Base-by-base conservation (phyloP, 2,888 invertebrate species). In the Eupithecia subfuscata region DNA sequence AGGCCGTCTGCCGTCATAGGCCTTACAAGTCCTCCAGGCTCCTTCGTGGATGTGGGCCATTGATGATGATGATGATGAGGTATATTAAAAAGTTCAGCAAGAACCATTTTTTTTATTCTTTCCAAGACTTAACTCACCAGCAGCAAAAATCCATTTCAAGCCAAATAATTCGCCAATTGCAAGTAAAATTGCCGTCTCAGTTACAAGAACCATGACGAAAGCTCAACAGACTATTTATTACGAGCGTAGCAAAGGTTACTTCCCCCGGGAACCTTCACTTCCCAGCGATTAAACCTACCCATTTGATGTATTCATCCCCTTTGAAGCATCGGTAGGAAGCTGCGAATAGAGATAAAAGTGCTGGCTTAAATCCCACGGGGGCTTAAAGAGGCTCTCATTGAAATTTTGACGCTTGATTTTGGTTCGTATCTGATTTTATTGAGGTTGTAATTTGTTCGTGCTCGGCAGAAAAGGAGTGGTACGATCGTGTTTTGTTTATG, bases 271-370 rank as follows among this genome's bases (percentile, higher is more conserved):
- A 77, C 40, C 82, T 82, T 85, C 82, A 89, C 88, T 89, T 88
- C 87, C 85, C 90, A 86, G 81, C 91, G 90, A 91, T 92, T 91
- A 91, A 89, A 88, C 87, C 87, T 86, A 85, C 85, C 85, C 87
- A 88, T 91, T 90, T 91, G 91, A 91, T 91, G 90, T 91, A 90
- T 91, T 91, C 90, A 91, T 88, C 87, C 87, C 86, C 78, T 82
- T 81, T 83, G 80, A 81, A 79, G 77, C 80, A 80, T 76, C 63
- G 76, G 78, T 79, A 80, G 78, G 79, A 79, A 80, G 80, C 83
- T 82, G 82, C 78, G 80, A 79, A 75, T 76, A 74, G 78, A 86
- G 86, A 87, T 88, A 89, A 89, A 88, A 88, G 83, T 86, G 77
- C 80, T 76, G 79, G 81, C 81, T 87, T 87, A 87, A 87, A 85